Base-by-base conservation (phyloP, 2,888 invertebrate genomes). In the Eucriotettix oculatus region DNA sequence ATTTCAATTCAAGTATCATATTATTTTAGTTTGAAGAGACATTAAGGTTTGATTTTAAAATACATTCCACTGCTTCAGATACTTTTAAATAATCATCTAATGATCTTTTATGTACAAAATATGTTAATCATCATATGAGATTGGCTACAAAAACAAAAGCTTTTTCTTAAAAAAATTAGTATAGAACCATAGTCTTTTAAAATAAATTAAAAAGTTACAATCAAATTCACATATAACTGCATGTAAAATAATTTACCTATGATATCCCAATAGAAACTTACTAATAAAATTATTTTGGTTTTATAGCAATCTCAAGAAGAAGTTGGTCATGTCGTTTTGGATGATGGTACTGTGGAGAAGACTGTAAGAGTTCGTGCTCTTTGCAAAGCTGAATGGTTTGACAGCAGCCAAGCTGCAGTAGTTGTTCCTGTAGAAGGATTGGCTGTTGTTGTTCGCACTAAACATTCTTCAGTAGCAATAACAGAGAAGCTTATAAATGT, bases 371-470 rank as follows among this genome's bases (percentile, higher is more conserved):
- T 84, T 52, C 79, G 74, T 63, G 79, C 82, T 43, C 77, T 81
- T 52, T 82, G 82, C 70, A 84, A 84, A 75, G 80, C 84, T 10
- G 84, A 84, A 69, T 84, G 82, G 79, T 84, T 81, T 67, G 83
- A 83, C 69, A 80, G 80, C 59, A 80, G 80, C 58, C 80, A 81
- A 16, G 80, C 80, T 42, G 78, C 78, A 9, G 80, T 82, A 69
- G 63, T 67, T 42, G 63, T 68, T 43, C 67, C 69, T 53, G 69
- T 70, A 62, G 68, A 76, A 59, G 84, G 84, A 55, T 71, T 78
- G 7, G 83, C 80, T 42, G 73, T 83, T 16, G 57, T 58, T 16
- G 58, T 62, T 10, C 52, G 58, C 12, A 11, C 40, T 40, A 71
- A 77, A 66, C 75, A 75, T 14, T 73, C 76, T 65, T 72, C 77